Evolutionary conservation across 2,113 vertebrate genomes (phyloP), one percentile per base, ranked within the genome.

Genomic region (Corynorhinus townsendii): DNA sequence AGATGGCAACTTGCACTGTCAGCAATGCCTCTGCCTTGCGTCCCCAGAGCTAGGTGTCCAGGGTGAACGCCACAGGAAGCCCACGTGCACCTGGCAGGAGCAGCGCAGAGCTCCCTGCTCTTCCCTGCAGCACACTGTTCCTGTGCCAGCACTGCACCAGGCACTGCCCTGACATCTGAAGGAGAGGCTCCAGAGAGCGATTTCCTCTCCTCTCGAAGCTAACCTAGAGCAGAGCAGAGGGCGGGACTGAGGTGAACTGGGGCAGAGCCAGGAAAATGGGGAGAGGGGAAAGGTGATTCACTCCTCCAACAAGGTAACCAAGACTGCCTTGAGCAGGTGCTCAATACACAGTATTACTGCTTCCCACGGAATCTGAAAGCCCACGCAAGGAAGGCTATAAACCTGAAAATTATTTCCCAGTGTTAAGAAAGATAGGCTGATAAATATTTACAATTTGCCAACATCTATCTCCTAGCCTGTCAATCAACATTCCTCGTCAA

Each of bases 371-470:
- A 83, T 2, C 71, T 33, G 45, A 89, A 84, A 94, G 45, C 28
- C 47, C 52, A 43, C 20, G 2, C n/a, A 40, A 64, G 26, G 79
- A 4, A 35, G 14, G 12, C 17, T 45, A 5, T 15, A 68, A 43
- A 62, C 43, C 19, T 76, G 52, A 91, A 93, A 64, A 28, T 66
- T 35, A 59, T 45, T 80, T n/a, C 62, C 43, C 12, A 66, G 3
- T 64, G 45, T 30, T 43, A 72, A 83, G 8, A 69, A 35, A 73
- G 14, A 89, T 59, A 22, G 17, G 22, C 45, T 24, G 11, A 59
- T 59, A 59, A 83, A 87, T 92, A 75, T 76, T 90, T 89, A 86
- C 7, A 84, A 38, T 40, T 86, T 86, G n/a, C 17, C 59, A 40
- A 66, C 77, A 20, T 72, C 12, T 66, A 59, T 94, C 56, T 85